These are phyloP conservation scores for Petrocephalus sullivani DNA, from an alignment of 2,797 vertebrate genomes.

Conservation along the genomic window DNA sequence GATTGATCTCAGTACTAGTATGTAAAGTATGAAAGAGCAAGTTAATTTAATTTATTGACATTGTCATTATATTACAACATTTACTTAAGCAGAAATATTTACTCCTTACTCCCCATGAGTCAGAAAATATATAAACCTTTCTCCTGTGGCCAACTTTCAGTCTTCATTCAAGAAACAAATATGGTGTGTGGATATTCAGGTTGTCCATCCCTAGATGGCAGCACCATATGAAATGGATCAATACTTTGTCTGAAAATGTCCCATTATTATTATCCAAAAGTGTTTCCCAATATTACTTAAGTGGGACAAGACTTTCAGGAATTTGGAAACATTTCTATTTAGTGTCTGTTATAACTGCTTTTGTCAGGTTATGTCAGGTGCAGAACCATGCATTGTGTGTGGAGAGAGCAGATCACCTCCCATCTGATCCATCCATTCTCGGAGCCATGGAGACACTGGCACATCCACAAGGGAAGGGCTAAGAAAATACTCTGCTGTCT, in stretches of 20 bases:
- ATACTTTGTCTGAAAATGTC: background rate
- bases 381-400: background rate
- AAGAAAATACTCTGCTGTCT: constrained; percentile 49
- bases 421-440: constrained; percentile 38
- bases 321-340: background rate
- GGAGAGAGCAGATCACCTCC: constrained; percentile 36
- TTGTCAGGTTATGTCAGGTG: background rate
- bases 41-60: background rate
- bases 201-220: background rate
- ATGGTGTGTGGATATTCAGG: background rate
- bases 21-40: background rate
- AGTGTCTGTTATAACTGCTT: background rate
- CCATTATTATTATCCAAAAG: no score
- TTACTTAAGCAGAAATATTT: background rate
- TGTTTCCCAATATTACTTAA: background rate
- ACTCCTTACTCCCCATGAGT: background rate
- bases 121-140: background rate
- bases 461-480: constrained; percentile 33
- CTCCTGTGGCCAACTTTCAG: background rate
- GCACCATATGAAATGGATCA: background rate
- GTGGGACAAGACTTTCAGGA: background rate
- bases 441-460: constrained; percentile 36
- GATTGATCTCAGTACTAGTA: background rate
- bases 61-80: background rate
- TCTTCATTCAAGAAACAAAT: background rate